These are phyloP conservation scores for Schizopygopsis malacanthus DNA, from an alignment of 2,797 vertebrate genomes.

Conservation along the genomic window DNA sequence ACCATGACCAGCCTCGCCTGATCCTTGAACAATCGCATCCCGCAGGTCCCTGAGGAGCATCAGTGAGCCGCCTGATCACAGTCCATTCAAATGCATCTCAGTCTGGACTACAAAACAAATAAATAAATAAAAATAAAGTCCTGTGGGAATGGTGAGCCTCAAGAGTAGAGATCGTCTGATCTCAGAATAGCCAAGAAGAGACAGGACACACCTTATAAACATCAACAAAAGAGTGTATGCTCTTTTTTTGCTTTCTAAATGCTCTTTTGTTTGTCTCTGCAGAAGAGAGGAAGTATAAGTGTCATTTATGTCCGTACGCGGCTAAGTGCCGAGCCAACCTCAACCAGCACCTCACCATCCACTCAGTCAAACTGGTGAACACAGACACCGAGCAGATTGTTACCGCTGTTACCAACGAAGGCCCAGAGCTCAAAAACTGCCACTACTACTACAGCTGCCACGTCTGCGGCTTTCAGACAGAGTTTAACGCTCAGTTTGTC, in stretches of 20 bases:
- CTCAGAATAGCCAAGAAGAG: not conserved
- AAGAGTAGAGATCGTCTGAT: not conserved
- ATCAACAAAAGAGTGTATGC: not conserved
- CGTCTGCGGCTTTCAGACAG: slow-evolving; percentile 98
- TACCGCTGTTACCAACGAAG: slow-evolving; percentile 89
- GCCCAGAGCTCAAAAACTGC: slow-evolving; percentile 91
- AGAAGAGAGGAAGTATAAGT: slow-evolving; percentile 99
- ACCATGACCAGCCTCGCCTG: slow-evolving; percentile 34
- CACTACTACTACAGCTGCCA: slow-evolving; percentile 99
- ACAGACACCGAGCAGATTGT: slow-evolving; percentile 94
- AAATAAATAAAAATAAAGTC: not conserved
- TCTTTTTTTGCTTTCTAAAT: slow-evolving; percentile 24
- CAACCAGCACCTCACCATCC: slow-evolving; percentile 98
- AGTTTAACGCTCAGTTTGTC: slow-evolving; percentile 98
- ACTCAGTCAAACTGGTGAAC: slow-evolving; percentile 98
- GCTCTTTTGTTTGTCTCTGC: slow-evolving; percentile 66
- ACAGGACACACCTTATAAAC: slow-evolving; percentile 9
- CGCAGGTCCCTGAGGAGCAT: slow-evolving; percentile 24
- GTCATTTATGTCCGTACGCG: slow-evolving; percentile 99
- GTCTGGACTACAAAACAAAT: slow-evolving; percentile 19
- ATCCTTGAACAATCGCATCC: slow-evolving; percentile 42
- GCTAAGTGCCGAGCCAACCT: slow-evolving; percentile 99
- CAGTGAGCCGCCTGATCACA: slow-evolving; percentile 9
- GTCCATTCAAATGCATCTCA: slow-evolving; percentile 10
- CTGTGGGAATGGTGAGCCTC: not conserved